phyloP scores from a whole-genome alignment of 2,113 vertebrate species.

The Origma solitaria region DNA sequence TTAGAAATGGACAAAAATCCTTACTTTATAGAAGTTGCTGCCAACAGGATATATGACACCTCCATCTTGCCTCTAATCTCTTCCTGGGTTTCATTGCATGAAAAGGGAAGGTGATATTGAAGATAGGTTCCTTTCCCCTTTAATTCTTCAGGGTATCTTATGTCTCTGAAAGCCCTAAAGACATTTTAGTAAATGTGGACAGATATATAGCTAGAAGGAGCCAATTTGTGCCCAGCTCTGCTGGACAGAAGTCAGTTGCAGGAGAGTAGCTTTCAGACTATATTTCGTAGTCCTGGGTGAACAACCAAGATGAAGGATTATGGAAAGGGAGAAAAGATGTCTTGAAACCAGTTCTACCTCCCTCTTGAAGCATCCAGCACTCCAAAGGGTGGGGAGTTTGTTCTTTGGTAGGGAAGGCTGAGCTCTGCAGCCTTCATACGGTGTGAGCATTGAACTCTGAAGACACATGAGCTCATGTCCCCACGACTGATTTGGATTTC shows the following conservation, averaged over 20 bases:
- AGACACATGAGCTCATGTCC: background rate
- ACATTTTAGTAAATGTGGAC: background rate
- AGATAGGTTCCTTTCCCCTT: background rate
- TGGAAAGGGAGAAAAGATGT: background rate
- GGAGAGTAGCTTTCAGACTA: background rate
- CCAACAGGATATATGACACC: background rate
- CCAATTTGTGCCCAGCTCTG: background rate
- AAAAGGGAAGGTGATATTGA: background rate
- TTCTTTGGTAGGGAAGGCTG: background rate
- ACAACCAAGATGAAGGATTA: background rate
- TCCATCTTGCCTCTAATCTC: background rate
- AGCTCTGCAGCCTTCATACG: rapidly evolving
- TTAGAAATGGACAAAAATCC: background rate
- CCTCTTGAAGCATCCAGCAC: background rate
- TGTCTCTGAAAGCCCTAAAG: background rate
- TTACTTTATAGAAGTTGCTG: background rate
- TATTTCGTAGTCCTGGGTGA: background rate
- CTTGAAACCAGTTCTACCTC: background rate
- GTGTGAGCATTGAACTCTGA: background rate
- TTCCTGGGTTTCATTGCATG: background rate
- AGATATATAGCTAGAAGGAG: background rate
- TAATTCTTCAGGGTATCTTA: background rate
- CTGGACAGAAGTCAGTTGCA: background rate
- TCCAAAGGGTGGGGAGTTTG: background rate
- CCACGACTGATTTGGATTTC: background rate